These are phyloP conservation scores for Potamarius usumacintae DNA, from an alignment of 2,113 vertebrate genomes.

Conservation along the genomic window DNA sequence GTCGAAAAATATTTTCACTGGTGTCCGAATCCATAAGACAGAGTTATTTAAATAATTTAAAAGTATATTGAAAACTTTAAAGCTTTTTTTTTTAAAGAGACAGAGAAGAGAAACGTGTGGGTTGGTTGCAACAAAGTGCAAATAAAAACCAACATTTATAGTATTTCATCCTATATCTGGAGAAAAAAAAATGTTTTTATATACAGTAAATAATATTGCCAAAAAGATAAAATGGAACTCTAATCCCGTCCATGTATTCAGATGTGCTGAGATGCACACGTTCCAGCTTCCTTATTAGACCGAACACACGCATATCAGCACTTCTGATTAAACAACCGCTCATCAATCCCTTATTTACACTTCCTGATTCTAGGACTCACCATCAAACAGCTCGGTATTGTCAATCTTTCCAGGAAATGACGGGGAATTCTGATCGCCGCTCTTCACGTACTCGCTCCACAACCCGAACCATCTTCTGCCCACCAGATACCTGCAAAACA, in stretches of 20 bases:
- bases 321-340: not conserved
- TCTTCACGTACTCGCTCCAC: slow-evolving; percentile 81
- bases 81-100: not conserved
- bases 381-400: slow-evolving; percentile 80
- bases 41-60: not conserved
- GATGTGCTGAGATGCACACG: not conserved
- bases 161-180: not conserved
- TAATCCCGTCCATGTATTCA: not conserved
- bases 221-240: not conserved
- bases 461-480: slow-evolving; percentile 79
- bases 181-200: not conserved
- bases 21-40: not conserved
- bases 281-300: not conserved
- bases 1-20: not conserved
- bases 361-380: slow-evolving; percentile 59
- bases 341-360: not conserved
- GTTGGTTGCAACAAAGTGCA: not conserved
- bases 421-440: slow-evolving; percentile 75
- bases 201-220: no score
- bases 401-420: slow-evolving; percentile 80
- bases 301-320: not conserved
- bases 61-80: not conserved
- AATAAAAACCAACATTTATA: not conserved
- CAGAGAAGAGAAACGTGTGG: not conserved
- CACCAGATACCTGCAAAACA: slow-evolving; percentile 77